These are phyloP conservation scores for Heliconius erato DNA, from an alignment of 2,888 invertebrate genomes.

Conservation along the genomic window DNA sequence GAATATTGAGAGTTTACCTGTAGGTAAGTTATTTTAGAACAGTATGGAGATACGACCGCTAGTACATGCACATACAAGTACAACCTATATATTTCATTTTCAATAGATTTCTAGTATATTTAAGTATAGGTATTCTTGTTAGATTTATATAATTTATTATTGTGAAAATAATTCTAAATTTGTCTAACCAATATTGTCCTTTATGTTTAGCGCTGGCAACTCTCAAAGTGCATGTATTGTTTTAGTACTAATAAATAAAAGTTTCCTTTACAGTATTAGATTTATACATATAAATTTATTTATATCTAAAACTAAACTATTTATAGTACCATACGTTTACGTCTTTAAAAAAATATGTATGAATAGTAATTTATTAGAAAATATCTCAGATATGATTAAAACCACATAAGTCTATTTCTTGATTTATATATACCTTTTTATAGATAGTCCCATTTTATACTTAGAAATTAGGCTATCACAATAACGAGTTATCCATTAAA, in stretches of 20 bases:
- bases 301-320: not conserved
- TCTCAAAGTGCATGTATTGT: not conserved
- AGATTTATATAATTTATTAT: too few species aligned
- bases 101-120: too few species aligned
- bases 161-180: too few species aligned
- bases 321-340: not conserved
- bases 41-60: too few species aligned
- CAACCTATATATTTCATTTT: too few species aligned
- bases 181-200: not conserved
- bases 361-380: not conserved
- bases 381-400: not conserved
- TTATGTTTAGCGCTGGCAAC: not conserved
- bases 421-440: not conserved
- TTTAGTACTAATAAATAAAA: not conserved
- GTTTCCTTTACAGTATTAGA: not conserved
- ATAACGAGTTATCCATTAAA: constrained; percentile 27
- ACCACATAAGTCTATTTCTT: not conserved
- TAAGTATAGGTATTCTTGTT: too few species aligned
- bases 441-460: not conserved
- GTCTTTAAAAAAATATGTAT: not conserved
- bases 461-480: constrained; percentile 6
- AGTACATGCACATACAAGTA: too few species aligned
- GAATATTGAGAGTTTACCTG: too few species aligned
- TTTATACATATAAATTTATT: not conserved
- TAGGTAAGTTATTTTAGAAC: too few species aligned